Evolutionary conservation across 2,797 vertebrate genomes (phyloP).

Genomic region (Poecilia picta): DNA sequence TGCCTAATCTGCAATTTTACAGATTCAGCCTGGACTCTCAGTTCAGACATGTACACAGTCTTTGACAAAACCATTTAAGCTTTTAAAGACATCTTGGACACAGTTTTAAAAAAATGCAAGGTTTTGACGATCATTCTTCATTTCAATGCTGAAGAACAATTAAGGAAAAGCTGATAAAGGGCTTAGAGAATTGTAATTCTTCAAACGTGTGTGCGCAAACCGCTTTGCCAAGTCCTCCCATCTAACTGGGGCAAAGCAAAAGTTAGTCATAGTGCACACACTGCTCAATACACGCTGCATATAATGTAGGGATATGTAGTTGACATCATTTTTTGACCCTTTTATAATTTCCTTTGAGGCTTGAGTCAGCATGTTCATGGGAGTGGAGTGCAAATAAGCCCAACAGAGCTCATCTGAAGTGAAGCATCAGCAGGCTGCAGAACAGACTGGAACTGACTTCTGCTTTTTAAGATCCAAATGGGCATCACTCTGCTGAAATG

Average conservation of each 20-base stretch:
- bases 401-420: slow-evolving; percentile 30
- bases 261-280: slow-evolving; percentile 33
- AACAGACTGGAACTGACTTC: slow-evolving; percentile 14
- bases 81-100: slow-evolving; percentile 1
- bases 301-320: slow-evolving; percentile 22
- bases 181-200: not conserved
- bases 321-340: slow-evolving; percentile 39
- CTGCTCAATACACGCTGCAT: slow-evolving; percentile 31
- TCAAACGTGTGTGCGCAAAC: not conserved
- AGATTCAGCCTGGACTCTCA: slow-evolving; percentile 15
- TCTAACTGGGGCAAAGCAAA: slow-evolving; percentile 28
- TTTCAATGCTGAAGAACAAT: not conserved
- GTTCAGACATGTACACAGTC: slow-evolving; percentile 9
- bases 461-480: slow-evolving; percentile 36
- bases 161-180: not conserved
- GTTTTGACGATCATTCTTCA: not conserved
- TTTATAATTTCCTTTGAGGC: slow-evolving; percentile 48
- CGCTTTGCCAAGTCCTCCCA: slow-evolving; percentile 20
- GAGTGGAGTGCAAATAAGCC: slow-evolving; percentile 27
- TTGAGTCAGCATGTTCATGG: slow-evolving; percentile 48
- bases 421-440: slow-evolving; percentile 33
- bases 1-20: not conserved
- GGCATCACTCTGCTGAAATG: slow-evolving; percentile 28
- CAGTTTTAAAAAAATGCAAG: not conserved
- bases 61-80: not conserved